These are phyloP conservation scores for Thryonomys swinderianus DNA, from an alignment of 2,113 vertebrate genomes.

Conservation along the genomic window DNA sequence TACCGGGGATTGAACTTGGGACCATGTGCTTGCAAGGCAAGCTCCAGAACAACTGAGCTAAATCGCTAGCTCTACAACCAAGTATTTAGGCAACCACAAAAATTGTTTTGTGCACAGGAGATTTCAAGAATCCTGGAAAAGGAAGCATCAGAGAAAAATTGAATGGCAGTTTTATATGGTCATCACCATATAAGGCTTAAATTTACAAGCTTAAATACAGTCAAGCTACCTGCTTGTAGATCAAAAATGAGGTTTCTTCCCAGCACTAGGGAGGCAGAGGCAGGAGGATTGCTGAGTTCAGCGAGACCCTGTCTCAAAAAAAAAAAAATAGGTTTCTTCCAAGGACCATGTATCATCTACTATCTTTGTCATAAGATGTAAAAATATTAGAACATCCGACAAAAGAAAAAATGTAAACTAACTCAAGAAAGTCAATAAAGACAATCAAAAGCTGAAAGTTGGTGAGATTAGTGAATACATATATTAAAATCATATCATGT, in stretches of 20 bases:
- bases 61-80: too few species aligned
- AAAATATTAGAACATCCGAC: not conserved
- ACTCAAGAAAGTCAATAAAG: not conserved
- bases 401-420: not conserved
- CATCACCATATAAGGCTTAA: not conserved
- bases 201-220: not conserved
- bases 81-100: not conserved
- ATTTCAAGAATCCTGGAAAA: not conserved
- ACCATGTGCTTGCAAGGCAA: too few species aligned
- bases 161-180: not conserved
- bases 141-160: not conserved
- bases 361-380: not conserved
- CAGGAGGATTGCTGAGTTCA: too few species aligned
- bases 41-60: too few species aligned
- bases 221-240: not conserved
- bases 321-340: too few species aligned
- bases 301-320: too few species aligned
- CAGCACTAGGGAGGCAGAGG: too few species aligned
- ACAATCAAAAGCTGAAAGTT: not conserved
- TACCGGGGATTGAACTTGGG: too few species aligned
- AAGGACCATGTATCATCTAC: not conserved
- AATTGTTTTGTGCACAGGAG: not conserved
- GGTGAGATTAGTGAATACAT: not conserved
- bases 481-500: not conserved
- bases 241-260: not conserved